Conservation (phyloP, 35 echinoderm and acorn worm species). For the Lytechinus variegatus region DNA sequence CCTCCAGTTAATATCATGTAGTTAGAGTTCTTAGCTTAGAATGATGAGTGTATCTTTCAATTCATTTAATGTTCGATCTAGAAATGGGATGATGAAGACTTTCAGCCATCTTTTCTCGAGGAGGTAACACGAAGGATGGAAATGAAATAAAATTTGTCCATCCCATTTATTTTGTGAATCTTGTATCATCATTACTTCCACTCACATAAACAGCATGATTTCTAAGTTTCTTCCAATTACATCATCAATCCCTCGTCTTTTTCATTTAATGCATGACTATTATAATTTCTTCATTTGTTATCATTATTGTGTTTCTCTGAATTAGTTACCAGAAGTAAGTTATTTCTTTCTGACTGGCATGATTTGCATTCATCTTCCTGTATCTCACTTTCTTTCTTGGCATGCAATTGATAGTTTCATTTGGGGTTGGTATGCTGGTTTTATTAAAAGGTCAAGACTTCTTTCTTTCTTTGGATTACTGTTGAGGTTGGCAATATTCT, state of each 20-base stretch:
- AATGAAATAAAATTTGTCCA: background rate
- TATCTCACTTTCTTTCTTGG: background rate
- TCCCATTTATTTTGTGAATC: background rate
- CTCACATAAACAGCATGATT: background rate
- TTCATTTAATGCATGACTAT: background rate
- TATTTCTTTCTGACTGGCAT: background rate
- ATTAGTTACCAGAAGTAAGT: background rate
- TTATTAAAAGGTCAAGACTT: background rate
- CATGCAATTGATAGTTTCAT: background rate
- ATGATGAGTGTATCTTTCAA: background rate
- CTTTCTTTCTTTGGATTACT: background rate
- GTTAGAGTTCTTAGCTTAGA: background rate
- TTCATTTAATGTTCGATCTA: slow-evolving; percentile 31
- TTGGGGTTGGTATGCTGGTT: background rate
- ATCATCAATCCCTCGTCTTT: background rate
- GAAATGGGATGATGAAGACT: slow-evolving; percentile 45
- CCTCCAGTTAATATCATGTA: background rate
- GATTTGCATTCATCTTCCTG: background rate
- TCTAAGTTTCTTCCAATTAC: background rate
- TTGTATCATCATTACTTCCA: background rate
- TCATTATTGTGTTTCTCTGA: background rate
- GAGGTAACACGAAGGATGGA: slow-evolving; percentile 16
- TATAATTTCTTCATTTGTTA: background rate
- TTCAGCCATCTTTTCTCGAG: slow-evolving; percentile 18
- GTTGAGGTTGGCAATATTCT: background rate